Percentiles rank a stretch among this genome's conserved stretches.
phyloP scores from a whole-genome alignment of 2,113 vertebrate genomes.

The Barnardius zonarius region DNA sequence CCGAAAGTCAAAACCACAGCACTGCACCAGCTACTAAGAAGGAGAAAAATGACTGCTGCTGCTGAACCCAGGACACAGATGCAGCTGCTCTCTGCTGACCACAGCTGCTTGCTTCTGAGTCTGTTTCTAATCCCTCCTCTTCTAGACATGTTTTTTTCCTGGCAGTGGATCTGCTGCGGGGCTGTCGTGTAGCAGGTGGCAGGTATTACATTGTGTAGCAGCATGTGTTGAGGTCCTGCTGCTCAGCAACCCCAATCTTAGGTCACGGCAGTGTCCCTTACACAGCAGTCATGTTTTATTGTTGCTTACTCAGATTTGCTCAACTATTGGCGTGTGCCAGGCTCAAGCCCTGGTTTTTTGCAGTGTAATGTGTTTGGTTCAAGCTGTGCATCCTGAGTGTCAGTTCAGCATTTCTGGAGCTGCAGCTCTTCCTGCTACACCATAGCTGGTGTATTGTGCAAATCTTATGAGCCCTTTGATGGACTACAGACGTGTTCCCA shows the following conservation, averaged over 20 bases:
- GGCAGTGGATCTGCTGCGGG: accelerated
- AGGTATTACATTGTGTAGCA: background rate
- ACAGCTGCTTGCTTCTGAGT: background rate
- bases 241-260: background rate
- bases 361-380: background rate
- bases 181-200: background rate
- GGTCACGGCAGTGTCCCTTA: background rate
- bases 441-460: background rate
- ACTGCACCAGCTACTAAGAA: no score
- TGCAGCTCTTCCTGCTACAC: background rate
- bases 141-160: background rate
- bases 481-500: background rate
- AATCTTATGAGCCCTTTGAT: background rate
- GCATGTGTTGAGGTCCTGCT: background rate
- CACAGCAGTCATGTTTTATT: background rate
- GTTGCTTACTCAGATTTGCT: background rate
- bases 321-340: background rate
- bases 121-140: background rate
- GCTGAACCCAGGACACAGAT: no score
- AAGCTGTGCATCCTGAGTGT: background rate
- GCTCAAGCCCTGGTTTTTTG: background rate
- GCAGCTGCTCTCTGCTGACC: background rate
- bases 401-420: background rate
- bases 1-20: no score
- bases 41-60: no score